These are phyloP conservation scores for Scelioninae gen. 1 DNA, from an alignment of 2,888 invertebrate genomes.

Conservation along the genomic window DNA sequence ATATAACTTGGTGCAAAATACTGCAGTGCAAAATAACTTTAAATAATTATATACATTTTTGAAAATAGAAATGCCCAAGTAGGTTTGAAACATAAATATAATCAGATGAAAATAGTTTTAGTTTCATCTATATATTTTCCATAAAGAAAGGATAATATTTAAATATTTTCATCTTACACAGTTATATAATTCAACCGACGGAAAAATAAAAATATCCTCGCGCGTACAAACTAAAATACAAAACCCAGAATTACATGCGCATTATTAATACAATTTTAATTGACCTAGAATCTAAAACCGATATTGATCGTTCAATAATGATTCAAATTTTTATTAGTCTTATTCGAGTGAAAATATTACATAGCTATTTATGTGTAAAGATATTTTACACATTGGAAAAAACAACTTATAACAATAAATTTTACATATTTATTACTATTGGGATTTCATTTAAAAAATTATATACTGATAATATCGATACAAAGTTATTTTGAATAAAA, in stretches of 20 bases:
- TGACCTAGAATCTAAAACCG: slow-evolving; percentile 58
- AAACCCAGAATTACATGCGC: slow-evolving; percentile 16
- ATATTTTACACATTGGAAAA: too few relatives aligned
- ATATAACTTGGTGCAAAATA: slow-evolving; percentile 14
- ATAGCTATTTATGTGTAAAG: slow-evolving; percentile 14
- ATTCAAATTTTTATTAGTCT: slow-evolving; percentile 47
- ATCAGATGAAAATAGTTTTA: too few relatives aligned
- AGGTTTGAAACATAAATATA: too few relatives aligned
- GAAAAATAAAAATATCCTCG: slow-evolving; percentile 35
- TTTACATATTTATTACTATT: too few relatives aligned
- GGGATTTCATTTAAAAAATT: too few relatives aligned
- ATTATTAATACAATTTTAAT: slow-evolving; percentile 58
- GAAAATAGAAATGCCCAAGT: background rate
- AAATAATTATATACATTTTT: background rate
- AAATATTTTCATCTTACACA: background rate
- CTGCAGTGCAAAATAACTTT: slow-evolving; percentile 4
- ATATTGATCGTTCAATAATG: slow-evolving; percentile 40
- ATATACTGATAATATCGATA: too few relatives aligned
- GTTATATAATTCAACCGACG: slow-evolving; percentile 5
- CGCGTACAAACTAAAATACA: slow-evolving; percentile 9
- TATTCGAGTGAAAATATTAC: slow-evolving; percentile 31
- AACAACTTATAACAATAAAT: too few relatives aligned
- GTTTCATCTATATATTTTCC: background rate
- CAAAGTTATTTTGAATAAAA: too few relatives aligned
- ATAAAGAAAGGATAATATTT: background rate